Conservation (phyloP, 2,797 vertebrate species). For the Acipenser transmontanus region DNA sequence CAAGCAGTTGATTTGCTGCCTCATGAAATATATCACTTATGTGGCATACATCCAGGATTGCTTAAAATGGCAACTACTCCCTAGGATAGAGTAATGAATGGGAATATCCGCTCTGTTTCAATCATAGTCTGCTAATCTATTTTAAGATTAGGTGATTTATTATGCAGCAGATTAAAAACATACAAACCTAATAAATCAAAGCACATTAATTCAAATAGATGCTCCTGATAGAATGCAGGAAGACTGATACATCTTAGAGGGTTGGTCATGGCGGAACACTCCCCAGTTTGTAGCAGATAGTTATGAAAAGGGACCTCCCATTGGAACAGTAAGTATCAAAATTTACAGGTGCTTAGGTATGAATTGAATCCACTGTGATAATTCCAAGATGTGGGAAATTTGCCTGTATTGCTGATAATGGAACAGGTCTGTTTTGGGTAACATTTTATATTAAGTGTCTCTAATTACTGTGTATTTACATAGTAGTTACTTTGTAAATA, state of each 20-base stretch:
- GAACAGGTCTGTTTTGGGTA: slow-evolving; percentile 3
- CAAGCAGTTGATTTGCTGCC: no score
- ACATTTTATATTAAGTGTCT: neutral
- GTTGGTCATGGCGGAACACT: slow-evolving; percentile 16
- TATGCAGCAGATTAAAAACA: slow-evolving; percentile 28
- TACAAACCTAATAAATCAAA: slow-evolving; percentile 39
- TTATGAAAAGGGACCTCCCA: neutral
- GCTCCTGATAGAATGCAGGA: slow-evolving; percentile 27
- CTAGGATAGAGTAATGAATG: slow-evolving; percentile 21
- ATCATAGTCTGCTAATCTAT: slow-evolving; percentile 33
- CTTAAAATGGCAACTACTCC: slow-evolving; percentile 10
- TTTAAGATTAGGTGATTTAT: slow-evolving; percentile 41
- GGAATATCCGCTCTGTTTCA: slow-evolving; percentile 34
- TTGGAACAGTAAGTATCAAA: slow-evolving; percentile 11
- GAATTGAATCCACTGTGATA: slow-evolving; percentile 26
- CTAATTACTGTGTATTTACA: slow-evolving; percentile 3
- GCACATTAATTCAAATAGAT: slow-evolving; percentile 4
- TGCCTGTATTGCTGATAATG: no score
- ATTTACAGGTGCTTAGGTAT: slow-evolving; percentile 21
- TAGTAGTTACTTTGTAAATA: neutral
- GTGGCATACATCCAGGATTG: neutral
- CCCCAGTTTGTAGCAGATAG: neutral
- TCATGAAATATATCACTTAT: no score
- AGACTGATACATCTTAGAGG: slow-evolving; percentile 24
- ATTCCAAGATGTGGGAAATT: neutral